These are phyloP conservation scores for Ctenopoma kingsleyae DNA, from an alignment of 2,797 vertebrate species.

Conservation along the genomic window DNA sequence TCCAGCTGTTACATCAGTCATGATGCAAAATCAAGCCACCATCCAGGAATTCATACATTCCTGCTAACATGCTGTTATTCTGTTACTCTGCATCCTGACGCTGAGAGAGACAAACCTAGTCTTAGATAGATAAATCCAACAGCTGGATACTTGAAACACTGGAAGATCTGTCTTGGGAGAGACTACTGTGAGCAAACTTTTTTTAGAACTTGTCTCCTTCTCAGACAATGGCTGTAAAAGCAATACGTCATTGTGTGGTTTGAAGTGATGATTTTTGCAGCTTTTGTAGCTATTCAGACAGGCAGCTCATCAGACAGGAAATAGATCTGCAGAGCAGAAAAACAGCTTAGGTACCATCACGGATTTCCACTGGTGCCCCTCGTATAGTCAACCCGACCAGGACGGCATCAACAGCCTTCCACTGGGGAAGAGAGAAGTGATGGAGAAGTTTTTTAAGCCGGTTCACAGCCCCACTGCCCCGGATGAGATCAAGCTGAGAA, in stretches of 20 bases:
- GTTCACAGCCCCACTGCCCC: conserved; percentile 65
- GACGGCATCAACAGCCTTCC: conserved; percentile 39
- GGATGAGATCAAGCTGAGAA: conserved; percentile 69
- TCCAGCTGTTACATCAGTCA: conserved; percentile 76
- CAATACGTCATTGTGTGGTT: background rate
- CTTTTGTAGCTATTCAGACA: conserved; percentile 8
- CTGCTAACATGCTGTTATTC: conserved; percentile 19
- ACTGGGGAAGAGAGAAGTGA: conserved; percentile 69
- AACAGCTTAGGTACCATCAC: conserved; percentile 16
- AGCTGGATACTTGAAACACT: conserved; percentile 19
- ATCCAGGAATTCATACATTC: conserved; percentile 54
- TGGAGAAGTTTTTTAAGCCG: conserved; percentile 87
- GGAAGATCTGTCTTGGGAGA: background rate
- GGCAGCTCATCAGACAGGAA: background rate
- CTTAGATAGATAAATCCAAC: background rate
- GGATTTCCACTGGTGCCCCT: conserved; percentile 16
- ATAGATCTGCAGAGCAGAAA: conserved; percentile 4
- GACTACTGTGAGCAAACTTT: conserved; percentile 1
- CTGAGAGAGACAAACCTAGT: conserved; percentile 41
- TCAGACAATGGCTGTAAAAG: conserved; percentile 8
- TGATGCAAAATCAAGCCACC: conserved; percentile 62
- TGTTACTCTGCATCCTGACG: conserved; percentile 52
- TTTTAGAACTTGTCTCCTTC: background rate
- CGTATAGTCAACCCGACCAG: conserved; percentile 19
- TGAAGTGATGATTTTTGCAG: conserved; percentile 15